These are phyloP conservation scores for Macrotus californicus DNA, from an alignment of 2,113 vertebrate species.

Conservation along the genomic window DNA sequence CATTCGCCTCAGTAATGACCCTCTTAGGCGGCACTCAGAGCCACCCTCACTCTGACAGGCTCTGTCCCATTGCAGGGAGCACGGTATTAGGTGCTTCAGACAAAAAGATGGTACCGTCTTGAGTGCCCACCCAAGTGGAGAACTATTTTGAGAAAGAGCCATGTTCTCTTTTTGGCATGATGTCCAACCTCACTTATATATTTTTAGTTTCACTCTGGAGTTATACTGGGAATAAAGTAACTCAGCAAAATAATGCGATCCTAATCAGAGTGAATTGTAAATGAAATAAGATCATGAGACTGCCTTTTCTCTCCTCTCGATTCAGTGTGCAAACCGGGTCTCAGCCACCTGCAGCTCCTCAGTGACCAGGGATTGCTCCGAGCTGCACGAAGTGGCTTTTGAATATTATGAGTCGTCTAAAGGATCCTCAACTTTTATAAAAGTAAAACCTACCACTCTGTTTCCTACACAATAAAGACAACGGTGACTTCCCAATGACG, in stretches of 20 bases:
- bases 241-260: neutral
- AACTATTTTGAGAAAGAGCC: neutral
- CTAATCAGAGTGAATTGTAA: neutral
- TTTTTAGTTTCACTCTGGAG: neutral
- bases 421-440: neutral
- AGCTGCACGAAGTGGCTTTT: neutral
- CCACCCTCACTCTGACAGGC: neutral
- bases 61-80: neutral
- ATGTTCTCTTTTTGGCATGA: neutral
- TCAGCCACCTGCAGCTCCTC: neutral
- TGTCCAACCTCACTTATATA: neutral
- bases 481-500: neutral
- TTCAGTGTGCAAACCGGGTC: neutral
- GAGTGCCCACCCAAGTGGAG: neutral
- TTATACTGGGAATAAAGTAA: neutral
- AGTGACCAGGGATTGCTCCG: neutral
- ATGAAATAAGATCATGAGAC: neutral
- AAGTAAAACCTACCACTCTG: neutral
- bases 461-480: neutral
- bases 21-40: neutral
- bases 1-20: conserved; percentile 53
- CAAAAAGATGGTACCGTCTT: neutral
- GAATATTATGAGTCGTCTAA: neutral
- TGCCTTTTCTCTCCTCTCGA: neutral
- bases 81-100: neutral